Evolutionary conservation across 2,888 invertebrate species (phyloP), one percentile per base, ranked within the genome.

Genomic region (Microplitis manilae): DNA sequence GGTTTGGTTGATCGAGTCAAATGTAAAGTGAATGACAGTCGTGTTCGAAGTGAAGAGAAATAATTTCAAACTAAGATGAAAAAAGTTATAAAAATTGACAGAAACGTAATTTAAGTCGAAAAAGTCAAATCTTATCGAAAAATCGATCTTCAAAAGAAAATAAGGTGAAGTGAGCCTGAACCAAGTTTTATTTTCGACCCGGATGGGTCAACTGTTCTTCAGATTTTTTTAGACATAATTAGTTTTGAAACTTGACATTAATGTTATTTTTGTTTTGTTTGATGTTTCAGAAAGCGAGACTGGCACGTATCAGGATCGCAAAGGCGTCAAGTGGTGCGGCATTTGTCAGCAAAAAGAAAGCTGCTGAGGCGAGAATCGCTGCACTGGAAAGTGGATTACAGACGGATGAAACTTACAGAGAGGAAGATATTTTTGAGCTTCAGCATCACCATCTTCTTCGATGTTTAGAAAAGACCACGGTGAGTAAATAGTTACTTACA

Each of bases 251-350:
- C 50, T 13, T 13, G 62, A 62, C 62, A 30, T 30, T 30, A 30
- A 30, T 30, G 30, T 15, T 13, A 1, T 79, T 77, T 71, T 39
- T 15, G 64, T 50, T 77, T 75, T 75, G 15, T 69, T 80, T 68
- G 50, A 13, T 4, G 13, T 94, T 94, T 67, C 94, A 99, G 99
- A 99, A 99, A 97, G 99, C 99, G 41, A 95, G 99, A 77, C 93
- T 99, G 90, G 98, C 99, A 59, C 95, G 99, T 80, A 99, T 99
- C 87, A 95, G 98, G 79, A 98, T 99, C 90, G 99, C 99, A 75
- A 99, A 99, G 91, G 99, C 98, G 75, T 99, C 99, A 2, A 98
- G 98, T 17, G 98, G 99, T 5, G 99, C 98, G 5, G 99, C 99
- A 2, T 98, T 99, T 91, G 97, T 99, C 83, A 96, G 94, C 89